Percentiles rank a stretch among this genome's conserved stretches.
Conservation (phyloP, 1,140 invertebrate species). For the Achatina immaculata region DNA sequence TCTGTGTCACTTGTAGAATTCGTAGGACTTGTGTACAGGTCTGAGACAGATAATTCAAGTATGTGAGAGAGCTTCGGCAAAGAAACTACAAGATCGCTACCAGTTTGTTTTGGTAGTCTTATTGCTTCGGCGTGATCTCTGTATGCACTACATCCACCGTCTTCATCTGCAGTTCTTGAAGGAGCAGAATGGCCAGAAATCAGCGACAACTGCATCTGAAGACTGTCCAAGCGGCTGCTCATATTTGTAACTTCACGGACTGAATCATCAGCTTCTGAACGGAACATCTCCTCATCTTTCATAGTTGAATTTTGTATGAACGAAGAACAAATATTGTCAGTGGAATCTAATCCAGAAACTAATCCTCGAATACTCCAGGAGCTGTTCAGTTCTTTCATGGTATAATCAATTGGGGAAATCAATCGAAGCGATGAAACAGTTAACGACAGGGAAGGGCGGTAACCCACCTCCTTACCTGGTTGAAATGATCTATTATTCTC, state of each 20-base stretch:
- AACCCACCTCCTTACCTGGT: too few relatives aligned
- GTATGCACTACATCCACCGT: too few relatives aligned
- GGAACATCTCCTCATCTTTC: not conserved
- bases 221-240: slow-evolving; percentile 18
- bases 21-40: too few relatives aligned
- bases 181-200: not conserved
- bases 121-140: not conserved
- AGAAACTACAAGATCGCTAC: too few relatives aligned
- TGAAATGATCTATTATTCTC: not conserved
- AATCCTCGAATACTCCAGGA: not conserved
- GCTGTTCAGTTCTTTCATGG: not conserved
- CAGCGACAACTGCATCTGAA: slow-evolving; percentile 7
- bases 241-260: not conserved
- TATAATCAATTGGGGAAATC: not conserved
- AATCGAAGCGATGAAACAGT: not conserved
- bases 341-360: not conserved
- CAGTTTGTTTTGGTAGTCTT: too few relatives aligned
- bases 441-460: not conserved
- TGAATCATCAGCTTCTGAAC: not conserved
- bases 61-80: too few relatives aligned
- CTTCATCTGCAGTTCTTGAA: too few relatives aligned
- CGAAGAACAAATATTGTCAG: not conserved
- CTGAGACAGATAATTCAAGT: too few relatives aligned
- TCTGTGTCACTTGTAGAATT: not conserved
- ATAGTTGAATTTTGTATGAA: not conserved